phyloP scores from a whole-genome alignment of 2,888 invertebrate genomes.

The Drosophila koepferae region DNA sequence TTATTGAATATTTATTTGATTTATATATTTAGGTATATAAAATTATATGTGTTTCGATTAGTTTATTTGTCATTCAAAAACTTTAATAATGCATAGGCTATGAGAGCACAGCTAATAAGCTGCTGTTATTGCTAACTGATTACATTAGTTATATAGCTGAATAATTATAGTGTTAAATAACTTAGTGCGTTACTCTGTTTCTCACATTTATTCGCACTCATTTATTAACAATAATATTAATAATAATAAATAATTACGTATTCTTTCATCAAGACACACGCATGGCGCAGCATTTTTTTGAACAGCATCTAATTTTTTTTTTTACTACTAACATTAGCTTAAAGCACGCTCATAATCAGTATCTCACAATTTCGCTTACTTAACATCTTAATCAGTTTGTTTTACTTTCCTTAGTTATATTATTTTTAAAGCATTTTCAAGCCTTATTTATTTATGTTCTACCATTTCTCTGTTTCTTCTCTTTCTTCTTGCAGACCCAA shows the following conservation, averaged over 20 bases:
- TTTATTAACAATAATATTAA: background rate
- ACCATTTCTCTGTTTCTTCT: conserved; percentile 70
- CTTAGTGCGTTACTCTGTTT: conserved; percentile 20
- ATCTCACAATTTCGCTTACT: conserved; percentile 14
- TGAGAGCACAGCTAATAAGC: background rate
- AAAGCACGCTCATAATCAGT: conserved; percentile 28
- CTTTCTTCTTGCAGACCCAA: conserved; percentile 74
- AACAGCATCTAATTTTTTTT: background rate
- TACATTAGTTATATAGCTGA: conserved; percentile 9
- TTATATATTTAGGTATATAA: conserved; percentile 2
- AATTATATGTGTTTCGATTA: background rate
- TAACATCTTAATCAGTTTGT: background rate
- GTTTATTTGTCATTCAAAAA: background rate
- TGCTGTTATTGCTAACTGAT: conserved; percentile 6
- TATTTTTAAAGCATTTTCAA: conserved; percentile 39
- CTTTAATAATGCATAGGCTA: conserved; percentile 26
- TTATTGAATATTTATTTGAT: background rate
- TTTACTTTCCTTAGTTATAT: conserved; percentile 20
- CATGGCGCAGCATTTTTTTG: conserved; percentile 1
- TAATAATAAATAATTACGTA: conserved; percentile 13
- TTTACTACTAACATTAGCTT: conserved; percentile 7
- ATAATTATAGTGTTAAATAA: conserved; percentile 16
- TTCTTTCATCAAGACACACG: conserved; percentile 12
- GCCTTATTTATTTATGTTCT: conserved; percentile 74
- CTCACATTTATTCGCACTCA: conserved; percentile 12